These are phyloP conservation scores for Chascanopsetta lugubris DNA, from an alignment of 2,113 vertebrate species.

Conservation along the genomic window DNA sequence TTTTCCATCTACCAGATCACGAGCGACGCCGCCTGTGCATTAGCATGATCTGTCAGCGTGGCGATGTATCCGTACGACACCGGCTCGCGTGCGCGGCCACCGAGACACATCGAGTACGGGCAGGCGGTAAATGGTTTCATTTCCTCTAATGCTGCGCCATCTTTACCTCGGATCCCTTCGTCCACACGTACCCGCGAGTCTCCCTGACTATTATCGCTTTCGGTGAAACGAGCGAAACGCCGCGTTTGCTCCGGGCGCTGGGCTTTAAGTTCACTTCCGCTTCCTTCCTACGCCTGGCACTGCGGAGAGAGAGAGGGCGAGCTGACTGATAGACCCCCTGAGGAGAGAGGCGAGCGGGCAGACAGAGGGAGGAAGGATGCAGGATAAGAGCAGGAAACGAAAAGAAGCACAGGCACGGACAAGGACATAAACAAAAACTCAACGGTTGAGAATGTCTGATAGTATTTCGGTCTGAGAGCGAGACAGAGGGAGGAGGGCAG, in stretches of 20 bases:
- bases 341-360: conserved; percentile 35
- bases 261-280: conserved; percentile 38
- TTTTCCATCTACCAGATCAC: conserved; percentile 52
- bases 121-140: neutral
- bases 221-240: neutral
- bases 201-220: no score
- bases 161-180: conserved; percentile 2
- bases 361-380: conserved; percentile 57
- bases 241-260: neutral
- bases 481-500: conserved; percentile 29
- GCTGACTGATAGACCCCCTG: conserved; percentile 41
- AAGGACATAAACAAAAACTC: conserved; percentile 43
- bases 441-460: conserved; percentile 33
- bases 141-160: neutral
- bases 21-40: conserved; percentile 28
- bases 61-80: conserved; percentile 29
- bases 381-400: conserved; percentile 43
- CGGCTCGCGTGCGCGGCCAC: neutral
- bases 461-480: conserved; percentile 1
- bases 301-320: conserved; percentile 26
- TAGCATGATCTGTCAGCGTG: conserved; percentile 49
- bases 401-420: conserved; percentile 14
- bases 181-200: no score
- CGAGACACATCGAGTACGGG: conserved; percentile 11
- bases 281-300: conserved; percentile 44